Evolutionary conservation across 2,113 vertebrate species (phyloP), one percentile per base, ranked within the genome.

Genomic region (Cyrtonyx montezumae): DNA sequence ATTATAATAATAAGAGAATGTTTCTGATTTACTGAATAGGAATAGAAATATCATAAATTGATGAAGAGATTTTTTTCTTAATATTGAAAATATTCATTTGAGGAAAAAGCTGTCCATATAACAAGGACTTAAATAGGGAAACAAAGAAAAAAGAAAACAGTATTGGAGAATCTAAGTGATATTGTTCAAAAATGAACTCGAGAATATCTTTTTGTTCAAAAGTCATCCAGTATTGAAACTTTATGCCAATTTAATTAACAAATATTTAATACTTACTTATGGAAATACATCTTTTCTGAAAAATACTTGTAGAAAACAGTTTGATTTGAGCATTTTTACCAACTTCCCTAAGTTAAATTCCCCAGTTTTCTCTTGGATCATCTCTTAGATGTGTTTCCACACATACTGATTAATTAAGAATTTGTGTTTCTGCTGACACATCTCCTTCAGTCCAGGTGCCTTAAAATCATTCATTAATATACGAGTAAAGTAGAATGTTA

Each of bases 1-100:
- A 82, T 92, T 95, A 90, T 84, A 74, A 94, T 93, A 96, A 95
- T 88, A 75, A 91, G 70, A 83, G 68, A 30, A 43, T 78, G 32
- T 59, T 92, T 91, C 61, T 94, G 84, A 90, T 95, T 95, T 96
- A 95, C 65, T 76, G 62, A 95, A 79, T 76, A 88, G 63, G 75
- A 95, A 90, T 83, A 94, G 66, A 77, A 76, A 61, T 80, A 68
- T 42, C 13, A 76, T 77, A 79, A 87, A 70, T 63, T 68, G 63
- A 36, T 11, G 2, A 36, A 70, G 74, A 84, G 23, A 25, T 4
- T 26, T 83, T 63, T 37, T 37, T 37, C 9, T 37, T 37, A 37
- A 37, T 56, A 53, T 62, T 86, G 59, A 7, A 2, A 11, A 87
- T 90, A 84, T 66, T 79, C 28, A 89, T 91, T 88, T 80, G 42